Evolutionary conservation across 2,113 vertebrate species (phyloP).

Genomic region (Tapirus terrestris): DNA sequence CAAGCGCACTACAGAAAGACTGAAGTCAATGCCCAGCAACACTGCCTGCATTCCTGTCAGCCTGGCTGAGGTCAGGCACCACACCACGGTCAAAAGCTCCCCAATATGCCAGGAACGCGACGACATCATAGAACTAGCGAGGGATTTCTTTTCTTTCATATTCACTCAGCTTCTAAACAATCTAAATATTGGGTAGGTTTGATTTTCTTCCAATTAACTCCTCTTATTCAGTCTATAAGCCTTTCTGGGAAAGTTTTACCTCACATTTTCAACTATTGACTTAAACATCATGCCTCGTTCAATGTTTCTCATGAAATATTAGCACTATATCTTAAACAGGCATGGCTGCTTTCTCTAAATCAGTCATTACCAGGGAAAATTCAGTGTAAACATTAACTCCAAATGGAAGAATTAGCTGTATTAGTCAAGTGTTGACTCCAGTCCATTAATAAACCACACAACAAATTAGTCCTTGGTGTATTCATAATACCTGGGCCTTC

Average conservation of each 20-base stretch:
- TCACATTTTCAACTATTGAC: conserved; percentile 54
- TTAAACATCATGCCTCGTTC: conserved; percentile 58
- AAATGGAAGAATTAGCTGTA: conserved; percentile 61
- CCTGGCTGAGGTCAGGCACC: neutral
- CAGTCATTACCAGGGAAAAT: conserved; percentile 62
- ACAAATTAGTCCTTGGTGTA: conserved; percentile 27
- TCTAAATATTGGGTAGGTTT: conserved; percentile 57
- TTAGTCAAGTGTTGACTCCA: conserved; percentile 54
- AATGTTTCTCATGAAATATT: conserved; percentile 62
- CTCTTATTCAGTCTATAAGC: conserved; percentile 48
- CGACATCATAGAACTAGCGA: neutral
- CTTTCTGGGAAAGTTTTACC: conserved; percentile 60
- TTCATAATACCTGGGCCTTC: neutral
- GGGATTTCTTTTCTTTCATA: conserved; percentile 37
- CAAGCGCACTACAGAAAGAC: neutral
- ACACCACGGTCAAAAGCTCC: neutral
- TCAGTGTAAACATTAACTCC: conserved; percentile 53
- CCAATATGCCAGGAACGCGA: neutral
- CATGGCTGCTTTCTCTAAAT: conserved; percentile 49
- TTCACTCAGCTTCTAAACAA: conserved; percentile 50
- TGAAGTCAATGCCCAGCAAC: neutral
- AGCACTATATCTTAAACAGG: conserved; percentile 57
- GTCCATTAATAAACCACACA: conserved; percentile 54
- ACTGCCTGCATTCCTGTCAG: neutral
- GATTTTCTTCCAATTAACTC: conserved; percentile 60